Percentiles rank a stretch among this genome's conserved stretches.
Evolutionary conservation across 1,140 invertebrate species (phyloP).

Genomic region (Sminthurides bifidus): DNA sequence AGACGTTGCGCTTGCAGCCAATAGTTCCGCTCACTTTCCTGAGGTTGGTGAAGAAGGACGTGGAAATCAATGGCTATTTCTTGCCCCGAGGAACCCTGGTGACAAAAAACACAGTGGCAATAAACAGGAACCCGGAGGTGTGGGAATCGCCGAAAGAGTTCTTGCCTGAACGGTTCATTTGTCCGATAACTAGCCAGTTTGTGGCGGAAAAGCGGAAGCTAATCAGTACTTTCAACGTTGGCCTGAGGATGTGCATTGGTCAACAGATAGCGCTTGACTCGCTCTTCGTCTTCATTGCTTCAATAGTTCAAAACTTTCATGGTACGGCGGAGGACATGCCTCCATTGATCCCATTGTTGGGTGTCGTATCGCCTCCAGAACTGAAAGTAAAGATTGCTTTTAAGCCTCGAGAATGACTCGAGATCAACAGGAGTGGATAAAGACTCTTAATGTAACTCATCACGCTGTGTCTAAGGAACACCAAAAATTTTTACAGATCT

Average conservation of each 20-base stretch:
- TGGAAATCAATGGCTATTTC: background rate
- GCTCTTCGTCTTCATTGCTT: background rate
- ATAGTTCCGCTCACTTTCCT: background rate
- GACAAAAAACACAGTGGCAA: background rate
- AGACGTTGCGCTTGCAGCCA: background rate
- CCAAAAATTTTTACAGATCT: too few relatives aligned
- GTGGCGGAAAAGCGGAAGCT: background rate
- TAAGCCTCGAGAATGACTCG: too few relatives aligned
- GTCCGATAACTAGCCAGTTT: background rate
- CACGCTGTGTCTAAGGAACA: too few relatives aligned
- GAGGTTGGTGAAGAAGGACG: background rate
- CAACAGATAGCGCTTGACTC: background rate
- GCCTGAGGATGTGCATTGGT: background rate
- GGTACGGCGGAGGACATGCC: too few relatives aligned
- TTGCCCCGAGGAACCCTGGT: background rate
- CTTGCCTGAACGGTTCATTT: background rate
- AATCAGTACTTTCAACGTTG: background rate
- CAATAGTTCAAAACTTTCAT: background rate
- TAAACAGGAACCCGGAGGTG: too few relatives aligned
- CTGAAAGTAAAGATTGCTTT: too few relatives aligned
- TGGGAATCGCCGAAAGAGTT: too few relatives aligned
- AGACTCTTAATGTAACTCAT: constrained; percentile 64
- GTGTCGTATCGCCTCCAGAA: too few relatives aligned
- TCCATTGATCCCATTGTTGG: too few relatives aligned
- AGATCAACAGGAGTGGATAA: too few relatives aligned